Conservation (phyloP, 2,797 vertebrate species). For the Halcyon chelicuti region DNA sequence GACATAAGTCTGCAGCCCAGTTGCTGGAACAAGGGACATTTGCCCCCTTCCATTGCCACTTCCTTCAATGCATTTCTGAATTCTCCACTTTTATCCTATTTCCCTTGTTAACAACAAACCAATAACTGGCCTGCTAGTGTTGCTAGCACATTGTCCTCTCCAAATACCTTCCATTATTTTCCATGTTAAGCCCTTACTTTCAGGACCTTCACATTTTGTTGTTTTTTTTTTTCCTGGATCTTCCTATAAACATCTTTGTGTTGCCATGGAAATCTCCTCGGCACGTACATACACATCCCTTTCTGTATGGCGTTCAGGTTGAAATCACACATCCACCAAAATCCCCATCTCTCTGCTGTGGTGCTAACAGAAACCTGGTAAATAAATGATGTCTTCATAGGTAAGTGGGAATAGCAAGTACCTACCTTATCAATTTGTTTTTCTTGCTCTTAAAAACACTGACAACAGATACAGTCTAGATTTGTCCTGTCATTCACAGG, state of each 20-base stretch:
- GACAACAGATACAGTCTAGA: background rate
- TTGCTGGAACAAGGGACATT: background rate
- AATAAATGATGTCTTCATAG: background rate
- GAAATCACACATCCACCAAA: background rate
- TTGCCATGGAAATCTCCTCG: conserved; percentile 25
- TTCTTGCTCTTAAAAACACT: background rate
- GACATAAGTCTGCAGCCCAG: background rate
- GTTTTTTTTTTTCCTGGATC: background rate
- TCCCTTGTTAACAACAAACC: background rate
- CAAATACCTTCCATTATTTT: background rate
- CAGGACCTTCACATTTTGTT: background rate
- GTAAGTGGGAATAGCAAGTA: background rate
- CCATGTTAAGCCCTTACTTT: background rate
- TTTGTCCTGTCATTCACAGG: background rate
- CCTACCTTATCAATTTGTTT: background rate
- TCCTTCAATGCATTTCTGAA: background rate
- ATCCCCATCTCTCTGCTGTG: background rate
- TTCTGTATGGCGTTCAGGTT: background rate
- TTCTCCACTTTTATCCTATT: background rate
- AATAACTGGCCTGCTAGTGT: background rate
- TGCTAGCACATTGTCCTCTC: background rate
- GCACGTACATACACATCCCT: background rate
- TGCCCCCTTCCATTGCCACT: background rate
- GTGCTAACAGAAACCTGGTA: background rate
- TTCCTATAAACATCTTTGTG: background rate